phyloP scores from a whole-genome alignment of 1,140 invertebrate species.

The Tetramorium parvispinum region DNA sequence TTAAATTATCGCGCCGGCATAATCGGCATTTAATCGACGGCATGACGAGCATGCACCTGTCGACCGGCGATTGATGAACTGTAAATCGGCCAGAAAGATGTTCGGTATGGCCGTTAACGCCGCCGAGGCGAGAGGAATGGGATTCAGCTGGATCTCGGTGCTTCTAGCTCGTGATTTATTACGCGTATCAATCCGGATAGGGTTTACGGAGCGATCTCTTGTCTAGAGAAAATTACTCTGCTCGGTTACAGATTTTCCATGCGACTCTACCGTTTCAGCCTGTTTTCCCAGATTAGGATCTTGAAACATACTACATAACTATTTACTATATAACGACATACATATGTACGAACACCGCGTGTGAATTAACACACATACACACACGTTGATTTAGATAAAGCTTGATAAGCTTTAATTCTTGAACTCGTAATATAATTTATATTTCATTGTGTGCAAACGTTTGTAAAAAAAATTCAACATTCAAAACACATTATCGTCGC shows the following conservation, averaged over 20 bases:
- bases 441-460: neutral
- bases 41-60: constrained; percentile 7
- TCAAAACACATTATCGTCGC: neutral
- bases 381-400: neutral
- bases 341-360: no score
- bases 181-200: constrained; percentile 38
- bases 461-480: neutral
- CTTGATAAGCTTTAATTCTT: neutral
- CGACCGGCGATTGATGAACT: constrained; percentile 37
- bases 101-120: constrained; percentile 15
- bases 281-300: neutral
- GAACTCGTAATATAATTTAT: neutral
- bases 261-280: neutral
- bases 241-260: constrained; percentile 39
- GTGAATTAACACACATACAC: no score
- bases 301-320: no score
- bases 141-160: neutral
- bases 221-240: constrained; percentile 50
- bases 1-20: constrained; percentile 29
- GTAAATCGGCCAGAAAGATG: constrained; percentile 32
- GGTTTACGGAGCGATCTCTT: constrained; percentile 47
- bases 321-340: no score
- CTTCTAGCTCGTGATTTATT: constrained; percentile 42
- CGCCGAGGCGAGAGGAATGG: neutral
- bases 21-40: constrained; percentile 35